Base-by-base conservation (phyloP, 2,113 vertebrate species). In the Leptobrachium leishanense region DNA sequence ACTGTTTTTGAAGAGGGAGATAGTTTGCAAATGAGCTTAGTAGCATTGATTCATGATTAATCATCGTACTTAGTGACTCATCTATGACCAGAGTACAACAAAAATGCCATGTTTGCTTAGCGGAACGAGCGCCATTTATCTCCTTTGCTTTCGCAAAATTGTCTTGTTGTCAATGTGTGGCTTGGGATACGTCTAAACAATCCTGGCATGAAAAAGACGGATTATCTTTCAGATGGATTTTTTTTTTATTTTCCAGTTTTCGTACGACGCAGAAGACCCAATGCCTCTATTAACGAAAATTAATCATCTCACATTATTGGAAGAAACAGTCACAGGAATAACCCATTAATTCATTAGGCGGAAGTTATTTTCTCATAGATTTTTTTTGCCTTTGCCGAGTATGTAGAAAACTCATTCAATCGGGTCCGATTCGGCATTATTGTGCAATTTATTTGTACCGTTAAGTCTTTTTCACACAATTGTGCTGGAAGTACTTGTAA, bases 41-140 rank as follows among this genome's bases (percentile, higher is more conserved):
- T 88, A 88, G 90, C 89, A 92, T 86, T 89, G 88, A 92, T 91
- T 91, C 87, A 84, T 91, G 88, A 91, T 91, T 92, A 91, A 91
- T 92, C 87, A 87, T 90, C 87, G 88, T 89, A 91, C 84, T 90
- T 88, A 85, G 85, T 91, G 90, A 92, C 86, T 91, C 88, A 86
- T 91, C 87, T 86, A 41, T 89, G 88, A 89, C 90, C 88, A 87
- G 83, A 84, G 87, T 84, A 80, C 85, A 88, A 84, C 82, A 88
- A 87, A 91, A 89, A 90, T 90, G 85, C 86, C 82, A 83, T 88
- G 88, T 92, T 91, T 91, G 84, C 84, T 89, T 87, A 88, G 85
- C 84, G 78, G 78, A 85, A 90, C 90, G 90, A 90, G 86, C 84
- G 85, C 84, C 85, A 86, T 90, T 89, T 93, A 87, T 90, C 86